phyloP scores from a whole-genome alignment of 2,797 vertebrate species.

The Geotrypetes seraphini region DNA sequence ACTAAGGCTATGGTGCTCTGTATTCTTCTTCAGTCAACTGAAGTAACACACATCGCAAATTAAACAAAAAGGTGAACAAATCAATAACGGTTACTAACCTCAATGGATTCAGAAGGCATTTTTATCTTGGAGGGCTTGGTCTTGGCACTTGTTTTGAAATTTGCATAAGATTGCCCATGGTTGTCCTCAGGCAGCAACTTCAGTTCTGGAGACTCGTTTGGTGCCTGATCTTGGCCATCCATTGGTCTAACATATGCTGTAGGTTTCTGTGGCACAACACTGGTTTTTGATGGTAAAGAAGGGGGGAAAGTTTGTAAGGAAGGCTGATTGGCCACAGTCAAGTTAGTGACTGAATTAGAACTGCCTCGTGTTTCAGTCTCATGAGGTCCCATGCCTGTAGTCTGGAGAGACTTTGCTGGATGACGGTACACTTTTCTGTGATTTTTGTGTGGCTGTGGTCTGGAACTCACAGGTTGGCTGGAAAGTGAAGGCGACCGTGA shows the following conservation, averaged over 20 bases:
- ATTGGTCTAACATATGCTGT: conserved; percentile 91
- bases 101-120: conserved; percentile 55
- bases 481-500: conserved; percentile 70
- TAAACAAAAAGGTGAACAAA: background rate
- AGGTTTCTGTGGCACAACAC: conserved; percentile 77
- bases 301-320: conserved; percentile 71
- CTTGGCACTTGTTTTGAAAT: conserved; percentile 56
- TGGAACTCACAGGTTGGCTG: conserved; percentile 51
- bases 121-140: conserved; percentile 60
- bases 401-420: conserved; percentile 31
- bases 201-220: conserved; percentile 71
- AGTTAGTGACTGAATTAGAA: conserved; percentile 14
- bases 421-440: conserved; percentile 17
- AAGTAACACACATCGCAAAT: no score
- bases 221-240: conserved; percentile 85
- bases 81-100: conserved; percentile 55
- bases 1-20: no score
- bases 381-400: conserved; percentile 19
- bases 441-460: conserved; percentile 42
- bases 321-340: conserved; percentile 44
- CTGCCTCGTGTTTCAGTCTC: conserved; percentile 40
- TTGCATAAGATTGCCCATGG: conserved; percentile 47
- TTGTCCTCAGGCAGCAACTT: conserved; percentile 69
- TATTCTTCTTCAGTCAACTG: no score
- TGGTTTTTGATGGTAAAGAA: conserved; percentile 65